Conservation (phyloP, 2,888 invertebrate genomes). For the Hemistola chrysoprasaria region DNA sequence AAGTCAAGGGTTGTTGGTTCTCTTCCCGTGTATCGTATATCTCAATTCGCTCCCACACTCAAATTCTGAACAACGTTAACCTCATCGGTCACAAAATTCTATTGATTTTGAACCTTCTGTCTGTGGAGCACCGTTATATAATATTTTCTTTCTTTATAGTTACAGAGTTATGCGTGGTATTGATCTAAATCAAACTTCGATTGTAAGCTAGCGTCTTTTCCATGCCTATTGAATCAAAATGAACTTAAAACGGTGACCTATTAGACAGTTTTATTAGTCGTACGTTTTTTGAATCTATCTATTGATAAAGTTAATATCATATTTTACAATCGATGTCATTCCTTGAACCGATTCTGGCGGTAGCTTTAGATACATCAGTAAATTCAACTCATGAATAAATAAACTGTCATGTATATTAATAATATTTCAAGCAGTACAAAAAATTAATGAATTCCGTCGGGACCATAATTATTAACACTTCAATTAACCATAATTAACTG, state of each 20-base stretch:
- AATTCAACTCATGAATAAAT: too few species aligned
- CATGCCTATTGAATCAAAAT: conserved; percentile 42
- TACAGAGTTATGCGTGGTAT: conserved; percentile 1
- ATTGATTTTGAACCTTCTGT: conserved; percentile 17
- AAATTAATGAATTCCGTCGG: neutral
- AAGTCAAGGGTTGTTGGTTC: conserved; percentile 49
- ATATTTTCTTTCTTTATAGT: neutral
- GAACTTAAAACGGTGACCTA: conserved; percentile 43
- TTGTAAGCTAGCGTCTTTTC: conserved; percentile 27
- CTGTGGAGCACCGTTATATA: conserved; percentile 6
- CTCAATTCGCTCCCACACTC: conserved; percentile 52
- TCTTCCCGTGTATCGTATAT: conserved; percentile 59
- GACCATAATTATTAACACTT: conserved; percentile 10
- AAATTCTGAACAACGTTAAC: conserved; percentile 10
- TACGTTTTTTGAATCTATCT: conserved; percentile 41
- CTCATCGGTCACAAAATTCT: neutral
- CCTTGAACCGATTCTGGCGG: conserved; percentile 22
- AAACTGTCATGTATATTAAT: neutral
- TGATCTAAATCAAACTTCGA: conserved; percentile 32
- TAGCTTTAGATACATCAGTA: conserved; percentile 11
- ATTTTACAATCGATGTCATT: conserved; percentile 29
- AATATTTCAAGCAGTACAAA: neutral
- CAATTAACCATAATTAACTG: conserved; percentile 14
- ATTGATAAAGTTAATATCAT: conserved; percentile 37
- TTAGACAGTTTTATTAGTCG: conserved; percentile 41